Percentiles rank a stretch among this genome's conserved stretches.
Evolutionary conservation across 2,113 vertebrate species (phyloP).

Genomic region (Sardina pilchardus): DNA sequence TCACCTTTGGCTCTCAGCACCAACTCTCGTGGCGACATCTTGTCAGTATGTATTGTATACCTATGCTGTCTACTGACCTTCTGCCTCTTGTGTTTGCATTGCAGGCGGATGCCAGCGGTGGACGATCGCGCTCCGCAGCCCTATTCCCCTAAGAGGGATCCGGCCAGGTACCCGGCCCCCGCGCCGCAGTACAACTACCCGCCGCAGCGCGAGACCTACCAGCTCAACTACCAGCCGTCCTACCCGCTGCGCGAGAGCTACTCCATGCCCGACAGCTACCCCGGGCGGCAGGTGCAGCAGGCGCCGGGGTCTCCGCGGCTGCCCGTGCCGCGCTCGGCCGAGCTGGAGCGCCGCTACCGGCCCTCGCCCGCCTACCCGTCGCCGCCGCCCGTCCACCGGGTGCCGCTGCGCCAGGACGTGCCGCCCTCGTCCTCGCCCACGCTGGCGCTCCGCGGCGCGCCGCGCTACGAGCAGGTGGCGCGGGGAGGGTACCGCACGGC

Average conservation of each 20-base stretch:
- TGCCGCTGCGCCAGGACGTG: conserved; percentile 79
- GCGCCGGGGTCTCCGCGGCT: conserved; percentile 52
- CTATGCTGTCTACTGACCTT: too few relatives aligned
- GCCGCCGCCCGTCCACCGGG: conserved; percentile 68
- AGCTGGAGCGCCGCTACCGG: conserved; percentile 61
- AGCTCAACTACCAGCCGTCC: conserved; percentile 1
- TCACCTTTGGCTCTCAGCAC: too few relatives aligned
- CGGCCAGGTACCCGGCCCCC: conserved; percentile 34
- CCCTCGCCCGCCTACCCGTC: conserved; percentile 50
- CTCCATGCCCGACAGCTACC: conserved; percentile 18
- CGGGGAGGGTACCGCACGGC: conserved; percentile 60
- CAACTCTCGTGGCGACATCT: too few relatives aligned
- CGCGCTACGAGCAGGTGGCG: conserved; percentile 62
- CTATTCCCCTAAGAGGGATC: conserved; percentile 48
- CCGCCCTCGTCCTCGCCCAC: conserved; percentile 71
- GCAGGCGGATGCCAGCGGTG: conserved; percentile 61
- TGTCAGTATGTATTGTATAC: too few relatives aligned
- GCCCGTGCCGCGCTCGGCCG: conserved; percentile 30
- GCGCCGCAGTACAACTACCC: conserved; percentile 62
- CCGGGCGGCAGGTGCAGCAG: conserved; percentile 54
- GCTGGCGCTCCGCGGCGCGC: conserved; percentile 39
- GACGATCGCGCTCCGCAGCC: conserved; percentile 62
- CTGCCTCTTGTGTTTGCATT: conserved; percentile 33
- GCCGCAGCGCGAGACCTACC: not conserved
- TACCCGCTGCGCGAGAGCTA: conserved; percentile 64